A percentile compares a stretch with the other conserved stretches of the same genome.
Conservation (phyloP, 2,888 invertebrate genomes). For the Uloborus plumipes region DNA sequence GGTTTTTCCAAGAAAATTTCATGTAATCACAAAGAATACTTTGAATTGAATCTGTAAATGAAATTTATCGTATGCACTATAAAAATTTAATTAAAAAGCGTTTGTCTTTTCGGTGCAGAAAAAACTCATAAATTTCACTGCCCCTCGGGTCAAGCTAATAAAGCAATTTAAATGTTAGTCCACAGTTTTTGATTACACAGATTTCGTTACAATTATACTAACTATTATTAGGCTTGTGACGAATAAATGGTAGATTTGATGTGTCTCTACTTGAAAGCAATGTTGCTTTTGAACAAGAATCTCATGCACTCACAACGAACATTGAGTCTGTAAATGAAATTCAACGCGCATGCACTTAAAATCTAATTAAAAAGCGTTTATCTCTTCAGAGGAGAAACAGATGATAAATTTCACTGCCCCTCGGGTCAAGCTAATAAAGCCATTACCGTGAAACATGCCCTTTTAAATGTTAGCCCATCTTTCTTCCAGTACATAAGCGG, state of each 20-base stretch:
- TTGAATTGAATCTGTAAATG: no score
- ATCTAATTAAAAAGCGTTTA: constrained; percentile 10
- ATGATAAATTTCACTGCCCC: constrained; percentile 44
- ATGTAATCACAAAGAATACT: no score
- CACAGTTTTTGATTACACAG: no score
- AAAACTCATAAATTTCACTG: constrained; percentile 44
- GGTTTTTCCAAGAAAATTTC: no score
- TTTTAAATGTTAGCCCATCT: constrained; percentile 2
- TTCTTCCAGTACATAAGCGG: constrained; percentile 20
- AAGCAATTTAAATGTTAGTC: constrained; percentile 36
- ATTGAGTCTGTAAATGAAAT: background rate
- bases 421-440: constrained; percentile 57
- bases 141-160: constrained; percentile 50
- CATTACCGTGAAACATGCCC: constrained; percentile 48
- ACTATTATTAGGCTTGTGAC: no score
- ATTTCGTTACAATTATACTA: no score
- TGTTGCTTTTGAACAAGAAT: no score
- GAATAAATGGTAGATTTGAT: no score
- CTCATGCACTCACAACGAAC: no score
- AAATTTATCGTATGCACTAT: no score
- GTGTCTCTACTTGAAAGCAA: no score
- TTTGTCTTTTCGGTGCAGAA: background rate
- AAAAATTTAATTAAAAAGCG: constrained; percentile 6
- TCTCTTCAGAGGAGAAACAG: background rate
- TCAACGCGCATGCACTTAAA: background rate